Conservation (phyloP, 2,113 vertebrate species). For the Grammomys surdaster region DNA sequence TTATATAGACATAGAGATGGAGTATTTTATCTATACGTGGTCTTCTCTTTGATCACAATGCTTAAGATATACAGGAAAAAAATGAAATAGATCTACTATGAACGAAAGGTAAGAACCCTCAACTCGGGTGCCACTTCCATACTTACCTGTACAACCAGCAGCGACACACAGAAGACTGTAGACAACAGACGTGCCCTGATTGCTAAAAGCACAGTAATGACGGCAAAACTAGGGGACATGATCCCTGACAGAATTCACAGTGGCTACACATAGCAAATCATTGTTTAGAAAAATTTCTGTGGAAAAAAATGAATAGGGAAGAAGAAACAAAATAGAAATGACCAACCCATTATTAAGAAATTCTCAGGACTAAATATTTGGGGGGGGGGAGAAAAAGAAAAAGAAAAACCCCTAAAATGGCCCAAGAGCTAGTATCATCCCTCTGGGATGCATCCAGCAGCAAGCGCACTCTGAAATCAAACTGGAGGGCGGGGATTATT, state of each 20-base stretch:
- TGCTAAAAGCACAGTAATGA: background rate
- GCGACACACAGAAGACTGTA: background rate
- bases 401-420: background rate
- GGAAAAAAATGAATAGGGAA: background rate
- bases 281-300: constrained; percentile 8
- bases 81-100: background rate
- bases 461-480: background rate
- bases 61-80: background rate
- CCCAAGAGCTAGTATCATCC: background rate
- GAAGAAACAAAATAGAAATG: background rate
- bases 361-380: background rate
- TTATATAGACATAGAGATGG: background rate
- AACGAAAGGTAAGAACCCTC: background rate
- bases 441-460: background rate
- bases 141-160: background rate
- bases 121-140: background rate
- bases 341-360: constrained; percentile 32
- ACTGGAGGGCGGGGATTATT: background rate
- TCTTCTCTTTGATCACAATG: constrained; percentile 27
- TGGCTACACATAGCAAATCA: background rate
- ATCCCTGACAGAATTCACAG: background rate
- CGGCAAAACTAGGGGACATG: background rate
- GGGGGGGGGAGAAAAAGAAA: background rate
- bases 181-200: background rate
- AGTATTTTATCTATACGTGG: background rate